phyloP scores from a whole-genome alignment of 2,888 invertebrate genomes.

The Steinernema hermaphroditum region DNA sequence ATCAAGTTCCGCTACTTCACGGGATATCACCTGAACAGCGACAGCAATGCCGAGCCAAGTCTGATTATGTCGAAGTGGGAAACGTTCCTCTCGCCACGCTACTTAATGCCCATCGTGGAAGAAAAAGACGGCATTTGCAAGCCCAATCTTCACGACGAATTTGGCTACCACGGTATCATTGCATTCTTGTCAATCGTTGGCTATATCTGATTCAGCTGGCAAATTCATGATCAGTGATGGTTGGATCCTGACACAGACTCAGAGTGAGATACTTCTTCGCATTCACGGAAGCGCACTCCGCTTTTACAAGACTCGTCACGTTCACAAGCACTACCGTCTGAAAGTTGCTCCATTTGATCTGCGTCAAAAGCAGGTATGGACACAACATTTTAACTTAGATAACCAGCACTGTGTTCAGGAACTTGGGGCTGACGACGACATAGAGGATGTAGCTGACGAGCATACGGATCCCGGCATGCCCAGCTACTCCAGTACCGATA shows the following conservation, averaged over 20 bases:
- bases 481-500: conserved; percentile 31
- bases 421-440: conserved; percentile 39
- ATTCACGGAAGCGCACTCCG: conserved; percentile 62
- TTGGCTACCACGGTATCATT: conserved; percentile 47
- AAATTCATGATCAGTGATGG: conserved; percentile 58
- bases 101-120: conserved; percentile 48
- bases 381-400: background rate
- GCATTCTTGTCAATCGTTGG: background rate
- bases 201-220: conserved; percentile 50
- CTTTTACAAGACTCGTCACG: conserved; percentile 58
- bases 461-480: conserved; percentile 18
- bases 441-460: conserved; percentile 40
- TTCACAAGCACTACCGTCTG: conserved; percentile 55
- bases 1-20: conserved; percentile 63
- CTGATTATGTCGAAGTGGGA: conserved; percentile 51
- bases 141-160: conserved; percentile 49
- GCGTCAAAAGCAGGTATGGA: conserved; percentile 51
- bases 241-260: conserved; percentile 58
- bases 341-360: conserved; percentile 62
- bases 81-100: conserved; percentile 42
- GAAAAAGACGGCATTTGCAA: conserved; percentile 49
- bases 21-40: conserved; percentile 55
- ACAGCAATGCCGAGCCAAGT: conserved; percentile 46
- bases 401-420: conserved; percentile 24
- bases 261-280: conserved; percentile 58